Conservation (phyloP, 2,888 invertebrate genomes). For the Apamea sordens region DNA sequence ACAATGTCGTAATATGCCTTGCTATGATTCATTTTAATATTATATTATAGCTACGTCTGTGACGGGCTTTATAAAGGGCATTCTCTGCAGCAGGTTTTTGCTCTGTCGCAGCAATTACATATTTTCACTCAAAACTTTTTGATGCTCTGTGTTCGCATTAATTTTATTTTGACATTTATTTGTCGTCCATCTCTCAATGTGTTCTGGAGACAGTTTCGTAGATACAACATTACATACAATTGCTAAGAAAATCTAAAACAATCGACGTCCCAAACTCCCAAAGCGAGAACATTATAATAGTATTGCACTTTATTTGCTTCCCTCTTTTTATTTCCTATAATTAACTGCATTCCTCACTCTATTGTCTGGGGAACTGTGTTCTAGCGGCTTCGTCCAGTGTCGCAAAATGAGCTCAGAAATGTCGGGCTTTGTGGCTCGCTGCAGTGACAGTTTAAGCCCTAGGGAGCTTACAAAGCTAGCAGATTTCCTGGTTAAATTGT, state of each 20-base stretch:
- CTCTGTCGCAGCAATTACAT: neutral
- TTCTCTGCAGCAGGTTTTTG: neutral
- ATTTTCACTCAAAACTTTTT: neutral
- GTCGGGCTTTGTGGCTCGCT: neutral
- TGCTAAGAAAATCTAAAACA: neutral
- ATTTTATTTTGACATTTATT: neutral
- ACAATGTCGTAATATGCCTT: too few relatives aligned
- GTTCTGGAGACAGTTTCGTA: neutral
- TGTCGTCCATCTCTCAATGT: neutral
- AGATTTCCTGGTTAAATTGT: neutral
- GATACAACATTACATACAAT: neutral
- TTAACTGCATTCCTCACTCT: neutral
- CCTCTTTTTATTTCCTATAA: too few relatives aligned
- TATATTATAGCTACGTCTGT: too few relatives aligned
- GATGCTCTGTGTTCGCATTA: neutral
- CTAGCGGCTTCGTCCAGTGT: neutral
- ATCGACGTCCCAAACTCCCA: neutral
- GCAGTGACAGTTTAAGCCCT: neutral
- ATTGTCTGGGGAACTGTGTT: neutral
- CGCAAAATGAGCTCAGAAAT: neutral
- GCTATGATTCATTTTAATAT: too few relatives aligned
- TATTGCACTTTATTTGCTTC: neutral
- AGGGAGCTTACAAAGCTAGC: neutral
- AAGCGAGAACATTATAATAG: neutral
- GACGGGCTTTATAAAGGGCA: too few relatives aligned